Percentiles rank a stretch among this genome's conserved stretches.
Evolutionary conservation across 30 jellyfish, hydroid and myxozoan species (phyloP).

Genomic region (Catostylus mosaicus): DNA sequence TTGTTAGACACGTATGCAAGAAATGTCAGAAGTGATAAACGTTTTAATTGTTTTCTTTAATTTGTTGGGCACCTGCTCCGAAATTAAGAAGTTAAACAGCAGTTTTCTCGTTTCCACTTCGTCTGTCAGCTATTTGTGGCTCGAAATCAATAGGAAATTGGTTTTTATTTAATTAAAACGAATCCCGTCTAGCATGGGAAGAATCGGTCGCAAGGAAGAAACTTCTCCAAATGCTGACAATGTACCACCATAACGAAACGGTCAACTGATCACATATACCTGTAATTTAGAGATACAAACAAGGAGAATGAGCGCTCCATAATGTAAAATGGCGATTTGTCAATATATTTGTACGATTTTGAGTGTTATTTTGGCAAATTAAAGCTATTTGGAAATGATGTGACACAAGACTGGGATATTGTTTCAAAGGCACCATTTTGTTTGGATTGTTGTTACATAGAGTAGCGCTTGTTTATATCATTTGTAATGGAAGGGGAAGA

Average conservation of each 20-base stretch:
- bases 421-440: constrained; percentile 25
- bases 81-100: background rate
- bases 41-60: no score
- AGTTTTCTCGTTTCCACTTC: background rate
- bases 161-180: no score
- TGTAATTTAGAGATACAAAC: constrained; percentile 48
- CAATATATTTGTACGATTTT: background rate
- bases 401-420: background rate
- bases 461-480: constrained; percentile 17
- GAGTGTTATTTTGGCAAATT: background rate
- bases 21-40: no score
- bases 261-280: constrained; percentile 75
- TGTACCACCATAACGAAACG: constrained; percentile 62
- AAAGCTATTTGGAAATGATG: background rate
- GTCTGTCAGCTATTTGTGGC: no score
- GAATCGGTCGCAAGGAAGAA: background rate
- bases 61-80: constrained; percentile 1
- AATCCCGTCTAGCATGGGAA: no score
- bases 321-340: constrained; percentile 62
- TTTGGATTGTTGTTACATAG: constrained; percentile 9
- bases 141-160: no score
- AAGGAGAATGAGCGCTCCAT: constrained; percentile 27
- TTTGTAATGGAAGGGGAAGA: background rate
- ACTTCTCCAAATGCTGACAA: background rate
- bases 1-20: no score